phyloP scores from a whole-genome alignment of 1,140 invertebrate genomes.

The Heliconius hermathena region DNA sequence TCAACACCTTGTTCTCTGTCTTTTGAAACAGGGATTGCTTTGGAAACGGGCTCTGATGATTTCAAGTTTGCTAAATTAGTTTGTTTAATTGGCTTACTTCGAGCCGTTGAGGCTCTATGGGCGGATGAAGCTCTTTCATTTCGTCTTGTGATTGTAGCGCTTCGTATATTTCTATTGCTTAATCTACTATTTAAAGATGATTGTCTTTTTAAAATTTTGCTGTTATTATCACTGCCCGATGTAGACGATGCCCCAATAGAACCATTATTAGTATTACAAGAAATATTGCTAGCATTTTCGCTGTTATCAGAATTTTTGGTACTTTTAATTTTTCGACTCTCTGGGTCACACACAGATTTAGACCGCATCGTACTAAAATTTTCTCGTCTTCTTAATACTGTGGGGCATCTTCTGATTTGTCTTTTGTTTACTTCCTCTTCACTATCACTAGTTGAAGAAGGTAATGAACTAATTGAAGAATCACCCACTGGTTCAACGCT shows the following conservation, averaged over 20 bases:
- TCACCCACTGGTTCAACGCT: conserved; percentile 86
- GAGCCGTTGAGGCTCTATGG: conserved; percentile 84
- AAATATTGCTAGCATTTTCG: conserved; percentile 78
- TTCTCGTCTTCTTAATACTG: conserved; percentile 68
- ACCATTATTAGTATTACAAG: conserved; percentile 66
- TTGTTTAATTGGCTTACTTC: conserved; percentile 80
- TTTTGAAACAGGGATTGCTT: conserved; percentile 73
- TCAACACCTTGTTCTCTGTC: conserved; percentile 92
- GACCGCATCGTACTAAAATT: conserved; percentile 72
- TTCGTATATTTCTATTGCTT: conserved; percentile 82
- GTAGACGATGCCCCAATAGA: conserved; percentile 76
- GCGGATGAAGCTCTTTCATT: conserved; percentile 70
- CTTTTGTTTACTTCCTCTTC: conserved; percentile 77
- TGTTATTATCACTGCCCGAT: conserved; percentile 75
- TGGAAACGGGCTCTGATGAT: conserved; percentile 77
- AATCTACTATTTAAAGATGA: conserved; percentile 62
- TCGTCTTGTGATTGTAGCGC: conserved; percentile 81
- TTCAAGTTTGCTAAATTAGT: conserved; percentile 65
- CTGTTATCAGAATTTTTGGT: conserved; percentile 66
- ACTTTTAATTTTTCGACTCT: conserved; percentile 60
- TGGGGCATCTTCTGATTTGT: conserved; percentile 62
- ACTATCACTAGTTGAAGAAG: conserved; percentile 78
- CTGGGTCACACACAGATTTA: conserved; percentile 79
- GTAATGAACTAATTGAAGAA: conserved; percentile 85
- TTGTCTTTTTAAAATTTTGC: conserved; percentile 63